Evolutionary conservation across 1,140 invertebrate genomes (phyloP).

Genomic region (Calycopis cecrops): DNA sequence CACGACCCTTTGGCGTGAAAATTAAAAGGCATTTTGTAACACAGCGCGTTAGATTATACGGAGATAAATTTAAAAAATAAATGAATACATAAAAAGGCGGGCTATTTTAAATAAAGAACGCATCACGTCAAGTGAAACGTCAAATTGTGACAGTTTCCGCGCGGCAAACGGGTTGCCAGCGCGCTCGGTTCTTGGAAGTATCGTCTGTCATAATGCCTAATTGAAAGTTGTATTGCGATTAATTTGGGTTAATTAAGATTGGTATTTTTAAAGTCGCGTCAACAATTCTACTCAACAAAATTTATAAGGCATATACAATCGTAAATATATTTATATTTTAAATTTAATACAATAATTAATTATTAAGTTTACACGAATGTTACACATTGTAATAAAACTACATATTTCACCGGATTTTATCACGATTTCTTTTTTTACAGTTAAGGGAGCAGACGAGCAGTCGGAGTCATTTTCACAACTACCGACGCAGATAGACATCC

Average conservation of each 20-base stretch:
- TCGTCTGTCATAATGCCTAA: constrained; percentile 41
- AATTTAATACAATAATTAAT: neutral
- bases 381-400: too few relatives aligned
- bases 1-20: constrained; percentile 37
- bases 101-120: constrained; percentile 64
- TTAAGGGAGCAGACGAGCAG: too few relatives aligned
- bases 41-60: neutral
- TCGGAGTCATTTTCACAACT: too few relatives aligned
- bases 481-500: too few relatives aligned
- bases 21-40: too few relatives aligned
- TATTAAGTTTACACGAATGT: too few relatives aligned
- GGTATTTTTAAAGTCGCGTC: neutral
- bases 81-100: too few relatives aligned
- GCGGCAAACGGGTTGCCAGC: constrained; percentile 40
- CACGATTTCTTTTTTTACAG: too few relatives aligned
- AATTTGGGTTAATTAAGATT: constrained; percentile 31
- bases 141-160: constrained; percentile 71
- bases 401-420: too few relatives aligned
- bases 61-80: constrained; percentile 62
- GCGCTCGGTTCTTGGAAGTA: constrained; percentile 56
- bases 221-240: constrained; percentile 44
- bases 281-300: constrained; percentile 2
- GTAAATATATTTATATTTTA: neutral
- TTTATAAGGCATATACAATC: neutral
- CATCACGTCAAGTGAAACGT: constrained; percentile 68